Base-by-base conservation (phyloP, 2,888 invertebrate species). In the Prosopocoilus inquinatus region DNA sequence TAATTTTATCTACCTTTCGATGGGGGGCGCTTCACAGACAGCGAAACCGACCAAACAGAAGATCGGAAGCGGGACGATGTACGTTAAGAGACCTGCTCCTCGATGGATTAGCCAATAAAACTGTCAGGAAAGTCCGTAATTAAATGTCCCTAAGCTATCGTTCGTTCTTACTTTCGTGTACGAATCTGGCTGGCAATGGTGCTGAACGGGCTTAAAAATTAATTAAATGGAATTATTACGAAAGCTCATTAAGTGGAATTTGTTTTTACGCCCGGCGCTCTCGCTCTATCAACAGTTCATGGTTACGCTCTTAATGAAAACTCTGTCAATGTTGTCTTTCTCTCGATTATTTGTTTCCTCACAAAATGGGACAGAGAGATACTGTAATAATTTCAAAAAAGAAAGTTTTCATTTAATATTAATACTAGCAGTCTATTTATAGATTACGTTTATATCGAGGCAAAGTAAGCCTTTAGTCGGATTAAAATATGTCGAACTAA, bases 91-190 rank as follows among this genome's bases (percentile, higher is more conserved):
- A 38, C 11, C 20, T 28, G 38, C 12, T 38, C 11, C 38, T 53
- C 46, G 52, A 56, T 45, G 49, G 48, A 52, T 47, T 52, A 52
- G 52, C 48, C 45, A 56, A 56, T 56, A 56, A 48, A 56, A 52
- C 48, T 52, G 45, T 48, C 52, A 52, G 34, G 39, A 28, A 47
- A 39, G 28, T 47, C 47, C 32, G 53, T 53, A 53, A 53, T 53
- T 53, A 53, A 53, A 47, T 41, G 53, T 47, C 33, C 15, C 41
- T 15, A 39, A 39, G 32, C 15, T 36, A 11, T 16, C 53, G 16
- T 47, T 53, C 38, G 11, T 38, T 12, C 38, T 12, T 53, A 33
- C 47, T 47, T 53, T 32, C 38, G 32, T 8, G n/a, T 44, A 20
- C 9, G 45, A 12, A 33, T 8, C 53, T n/a, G 39, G 39, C 34